Evolutionary conservation across 2,888 invertebrate genomes (phyloP).

Genomic region (Diplolepis rosae): DNA sequence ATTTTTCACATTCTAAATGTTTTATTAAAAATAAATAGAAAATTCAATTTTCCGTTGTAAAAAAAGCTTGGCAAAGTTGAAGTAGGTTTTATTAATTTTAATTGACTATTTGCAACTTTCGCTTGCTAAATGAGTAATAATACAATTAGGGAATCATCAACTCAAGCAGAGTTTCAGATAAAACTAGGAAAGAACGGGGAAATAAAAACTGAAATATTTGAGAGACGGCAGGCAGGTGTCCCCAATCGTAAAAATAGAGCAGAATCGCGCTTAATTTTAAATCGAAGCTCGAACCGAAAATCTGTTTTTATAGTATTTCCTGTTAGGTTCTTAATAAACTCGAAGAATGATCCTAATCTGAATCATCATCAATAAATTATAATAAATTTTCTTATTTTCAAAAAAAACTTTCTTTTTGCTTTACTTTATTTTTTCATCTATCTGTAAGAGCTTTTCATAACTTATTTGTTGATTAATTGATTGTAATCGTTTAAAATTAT

Average conservation of each 20-base stretch:
- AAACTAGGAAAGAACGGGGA: slow-evolving; percentile 5
- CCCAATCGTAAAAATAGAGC: slow-evolving; percentile 47
- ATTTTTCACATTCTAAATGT: too few species aligned
- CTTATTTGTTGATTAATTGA: too few species aligned
- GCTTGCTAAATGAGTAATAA: background rate
- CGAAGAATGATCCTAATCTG: background rate
- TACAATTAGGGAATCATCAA: slow-evolving; percentile 32
- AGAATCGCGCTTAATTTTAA: slow-evolving; percentile 33
- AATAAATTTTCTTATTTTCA: background rate
- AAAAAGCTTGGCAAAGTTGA: too few species aligned
- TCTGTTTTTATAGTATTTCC: slow-evolving; percentile 30
- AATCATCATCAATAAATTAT: background rate
- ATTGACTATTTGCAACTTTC: too few species aligned
- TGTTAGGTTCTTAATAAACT: slow-evolving; percentile 21
- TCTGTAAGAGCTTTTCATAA: too few species aligned
- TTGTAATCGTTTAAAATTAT: too few species aligned
- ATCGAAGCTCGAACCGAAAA: slow-evolving; percentile 38
- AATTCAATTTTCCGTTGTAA: too few species aligned
- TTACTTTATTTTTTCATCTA: too few species aligned
- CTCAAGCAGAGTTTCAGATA: background rate
- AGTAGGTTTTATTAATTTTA: background rate
- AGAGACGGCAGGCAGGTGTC: slow-evolving; percentile 43
- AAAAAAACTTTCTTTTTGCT: too few species aligned
- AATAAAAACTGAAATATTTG: slow-evolving; percentile 30
- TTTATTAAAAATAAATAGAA: too few species aligned